Percentiles rank a stretch among this genome's conserved stretches.
phyloP scores from a whole-genome alignment of 2,888 invertebrate species.

The Matsumyia berberina region DNA sequence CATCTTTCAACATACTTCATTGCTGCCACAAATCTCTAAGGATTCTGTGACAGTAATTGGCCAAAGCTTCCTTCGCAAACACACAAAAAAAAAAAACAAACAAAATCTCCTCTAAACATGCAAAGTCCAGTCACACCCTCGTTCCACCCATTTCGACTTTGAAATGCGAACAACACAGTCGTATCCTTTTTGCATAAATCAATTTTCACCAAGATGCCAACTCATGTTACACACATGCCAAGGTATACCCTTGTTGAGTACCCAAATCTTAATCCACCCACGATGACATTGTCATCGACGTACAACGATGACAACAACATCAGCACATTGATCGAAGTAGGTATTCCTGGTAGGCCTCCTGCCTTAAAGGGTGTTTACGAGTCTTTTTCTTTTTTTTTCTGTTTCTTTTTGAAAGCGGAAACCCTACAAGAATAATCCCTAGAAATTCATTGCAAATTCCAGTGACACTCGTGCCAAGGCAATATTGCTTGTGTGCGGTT shows the following conservation, averaged over 20 bases:
- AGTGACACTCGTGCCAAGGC: conserved; percentile 16
- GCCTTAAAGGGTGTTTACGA: not conserved
- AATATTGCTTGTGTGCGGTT: not conserved
- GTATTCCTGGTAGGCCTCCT: not conserved
- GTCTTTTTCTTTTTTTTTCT: not conserved
- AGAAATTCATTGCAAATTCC: conserved; percentile 25
- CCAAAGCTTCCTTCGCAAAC: not conserved
- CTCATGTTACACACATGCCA: conserved; percentile 8
- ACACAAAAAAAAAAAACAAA: too few species aligned
- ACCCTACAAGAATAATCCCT: conserved; percentile 11
- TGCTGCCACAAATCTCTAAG: not conserved
- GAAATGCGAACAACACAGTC: not conserved
- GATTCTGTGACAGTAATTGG: not conserved
- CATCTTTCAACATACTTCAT: not conserved
- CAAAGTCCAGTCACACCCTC: not conserved
- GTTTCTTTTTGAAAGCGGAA: not conserved
- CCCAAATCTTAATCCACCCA: conserved; percentile 20
- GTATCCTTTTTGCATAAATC: conserved; percentile 9
- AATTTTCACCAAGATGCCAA: conserved; percentile 10
- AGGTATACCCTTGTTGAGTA: not conserved
- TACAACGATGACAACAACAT: conserved; percentile 5
- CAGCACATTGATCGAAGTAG: not conserved
- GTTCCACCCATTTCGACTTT: not conserved
- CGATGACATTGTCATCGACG: not conserved
- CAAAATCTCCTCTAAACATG: not conserved